Percentiles rank a stretch among this genome's conserved stretches.
Conservation (phyloP, 1,140 invertebrate species). For the Diabrotica undecimpunctata region DNA sequence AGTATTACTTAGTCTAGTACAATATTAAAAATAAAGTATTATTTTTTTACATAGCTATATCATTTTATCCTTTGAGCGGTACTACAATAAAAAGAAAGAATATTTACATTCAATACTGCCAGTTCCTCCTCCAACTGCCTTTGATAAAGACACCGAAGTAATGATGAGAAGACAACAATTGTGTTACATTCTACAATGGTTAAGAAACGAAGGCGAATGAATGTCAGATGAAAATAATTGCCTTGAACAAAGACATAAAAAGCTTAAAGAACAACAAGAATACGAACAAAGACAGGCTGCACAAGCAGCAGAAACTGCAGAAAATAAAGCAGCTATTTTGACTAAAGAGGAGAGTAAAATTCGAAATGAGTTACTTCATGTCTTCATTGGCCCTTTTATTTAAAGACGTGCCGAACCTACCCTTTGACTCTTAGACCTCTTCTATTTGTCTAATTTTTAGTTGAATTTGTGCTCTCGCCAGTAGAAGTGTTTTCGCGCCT, state of each 20-base stretch:
- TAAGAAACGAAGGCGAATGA: conserved; percentile 30
- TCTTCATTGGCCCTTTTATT: no score
- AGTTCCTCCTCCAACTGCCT: conserved; percentile 25
- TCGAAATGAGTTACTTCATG: no score
- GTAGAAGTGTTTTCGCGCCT: no score
- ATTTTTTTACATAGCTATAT: no score
- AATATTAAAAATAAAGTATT: no score
- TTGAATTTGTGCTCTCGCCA: no score
- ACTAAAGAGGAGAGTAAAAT: conserved; percentile 23
- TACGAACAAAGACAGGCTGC: conserved; percentile 17
- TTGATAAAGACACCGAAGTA: conserved; percentile 19
- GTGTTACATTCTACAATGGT: conserved; percentile 32
- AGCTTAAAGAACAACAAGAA: conserved; percentile 24
- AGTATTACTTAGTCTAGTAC: no score
- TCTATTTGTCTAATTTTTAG: no score
- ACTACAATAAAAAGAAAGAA: conserved; percentile 26
- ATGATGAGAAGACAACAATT: conserved; percentile 28
- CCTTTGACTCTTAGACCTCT: no score
- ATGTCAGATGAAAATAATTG: conserved; percentile 30
- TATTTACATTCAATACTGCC: conserved; percentile 36
- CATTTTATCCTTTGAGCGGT: conserved; percentile 41
- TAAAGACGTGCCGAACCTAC: no score
- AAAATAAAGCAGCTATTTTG: conserved; percentile 21
- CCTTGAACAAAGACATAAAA: conserved; percentile 21
- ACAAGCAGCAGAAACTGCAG: conserved; percentile 17